phyloP scores from a whole-genome alignment of 1,140 invertebrate species.

The Yoshiicerus persimilis region DNA sequence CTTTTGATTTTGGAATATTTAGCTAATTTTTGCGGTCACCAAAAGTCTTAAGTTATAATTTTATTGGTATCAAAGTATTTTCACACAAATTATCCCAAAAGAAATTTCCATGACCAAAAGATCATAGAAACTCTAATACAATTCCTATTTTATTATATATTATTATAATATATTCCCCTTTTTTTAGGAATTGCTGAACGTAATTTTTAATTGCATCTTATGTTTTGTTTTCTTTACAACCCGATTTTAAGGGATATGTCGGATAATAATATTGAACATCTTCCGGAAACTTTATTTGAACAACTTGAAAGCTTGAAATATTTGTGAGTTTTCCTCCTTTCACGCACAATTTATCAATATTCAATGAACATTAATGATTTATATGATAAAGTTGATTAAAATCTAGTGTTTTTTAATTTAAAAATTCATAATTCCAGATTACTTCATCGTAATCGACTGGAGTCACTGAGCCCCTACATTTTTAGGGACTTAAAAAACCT shows the following conservation, averaged over 20 bases:
- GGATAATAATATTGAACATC: constrained; percentile 73
- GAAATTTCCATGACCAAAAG: no score
- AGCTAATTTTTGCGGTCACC: no score
- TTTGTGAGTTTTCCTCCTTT: neutral
- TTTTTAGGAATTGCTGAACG: no score
- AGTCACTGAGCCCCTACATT: constrained; percentile 44
- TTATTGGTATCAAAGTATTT: no score
- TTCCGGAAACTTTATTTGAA: constrained; percentile 72
- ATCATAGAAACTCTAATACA: no score
- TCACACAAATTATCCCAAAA: no score
- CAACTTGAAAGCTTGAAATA: constrained; percentile 59
- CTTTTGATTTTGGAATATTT: neutral
- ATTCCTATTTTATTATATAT: no score
- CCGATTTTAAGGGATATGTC: constrained; percentile 65
- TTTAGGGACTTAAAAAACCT: constrained; percentile 50
- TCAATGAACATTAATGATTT: neutral
- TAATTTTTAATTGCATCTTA: neutral
- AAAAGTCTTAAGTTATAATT: no score
- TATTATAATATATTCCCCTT: neutral
- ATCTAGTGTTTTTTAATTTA: neutral
- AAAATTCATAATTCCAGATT: neutral
- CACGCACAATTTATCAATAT: constrained; percentile 10
- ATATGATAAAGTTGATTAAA: neutral
- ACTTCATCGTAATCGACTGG: constrained; percentile 49
- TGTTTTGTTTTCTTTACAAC: neutral